These are phyloP conservation scores for Bathynomus jamesi DNA, from an alignment of 1,140 invertebrate genomes.

Conservation along the genomic window DNA sequence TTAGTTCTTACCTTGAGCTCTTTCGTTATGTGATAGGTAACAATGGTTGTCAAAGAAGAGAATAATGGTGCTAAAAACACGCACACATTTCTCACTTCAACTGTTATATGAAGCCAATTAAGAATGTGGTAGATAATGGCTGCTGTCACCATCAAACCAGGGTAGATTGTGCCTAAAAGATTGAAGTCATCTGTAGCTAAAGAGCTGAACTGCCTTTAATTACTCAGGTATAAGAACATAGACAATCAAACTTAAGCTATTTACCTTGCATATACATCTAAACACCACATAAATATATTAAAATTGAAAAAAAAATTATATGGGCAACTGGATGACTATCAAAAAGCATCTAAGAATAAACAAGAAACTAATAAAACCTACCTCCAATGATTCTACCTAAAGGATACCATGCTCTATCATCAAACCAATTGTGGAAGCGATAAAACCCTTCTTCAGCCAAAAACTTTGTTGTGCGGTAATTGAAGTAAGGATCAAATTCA, in stretches of 20 bases:
- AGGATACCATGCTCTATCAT: conserved; percentile 97
- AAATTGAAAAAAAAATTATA: conserved; percentile 40
- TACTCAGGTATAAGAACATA: too few relatives aligned
- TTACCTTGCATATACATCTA: too few relatives aligned
- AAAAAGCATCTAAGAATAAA: too few relatives aligned
- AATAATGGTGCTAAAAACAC: conserved; percentile 96
- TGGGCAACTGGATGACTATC: too few relatives aligned
- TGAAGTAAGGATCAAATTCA: conserved; percentile 98
- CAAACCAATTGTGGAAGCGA: conserved; percentile 98
- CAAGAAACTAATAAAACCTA: too few relatives aligned
- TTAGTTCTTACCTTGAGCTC: conserved; percentile 65
- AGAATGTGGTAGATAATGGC: conserved; percentile 82
- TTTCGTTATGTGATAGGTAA: conserved; percentile 92
- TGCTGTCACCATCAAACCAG: conserved; percentile 94
- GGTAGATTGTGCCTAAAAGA: conserved; percentile 82
- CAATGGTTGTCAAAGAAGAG: conserved; percentile 89
- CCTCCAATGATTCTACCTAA: conserved; percentile 92
- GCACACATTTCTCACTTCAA: conserved; percentile 95
- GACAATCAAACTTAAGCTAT: too few relatives aligned
- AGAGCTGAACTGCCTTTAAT: too few relatives aligned
- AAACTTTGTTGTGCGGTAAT: conserved; percentile 92
- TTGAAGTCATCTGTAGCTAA: too few relatives aligned
- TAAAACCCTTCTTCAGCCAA: conserved; percentile 94
- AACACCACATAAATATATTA: not conserved
- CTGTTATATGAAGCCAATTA: conserved; percentile 83